Percentiles rank a stretch among this genome's conserved stretches.
Evolutionary conservation across 1,140 invertebrate species (phyloP).

Genomic region (Proales similis): DNA sequence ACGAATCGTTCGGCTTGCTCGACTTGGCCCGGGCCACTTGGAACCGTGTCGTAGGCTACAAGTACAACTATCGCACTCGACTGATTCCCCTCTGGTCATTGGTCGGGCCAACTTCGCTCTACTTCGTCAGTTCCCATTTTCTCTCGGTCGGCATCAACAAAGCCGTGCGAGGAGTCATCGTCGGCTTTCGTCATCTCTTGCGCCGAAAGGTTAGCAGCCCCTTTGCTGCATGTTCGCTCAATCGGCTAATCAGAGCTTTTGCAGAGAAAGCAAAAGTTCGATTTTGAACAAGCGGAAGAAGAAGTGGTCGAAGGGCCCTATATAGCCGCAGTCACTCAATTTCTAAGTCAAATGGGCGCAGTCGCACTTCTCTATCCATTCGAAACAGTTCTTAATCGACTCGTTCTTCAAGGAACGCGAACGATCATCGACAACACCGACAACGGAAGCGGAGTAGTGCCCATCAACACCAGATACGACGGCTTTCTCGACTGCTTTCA

Average conservation of each 20-base stretch:
- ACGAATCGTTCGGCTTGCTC: constrained; percentile 19
- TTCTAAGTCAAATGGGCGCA: constrained; percentile 2
- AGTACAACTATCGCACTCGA: constrained; percentile 32
- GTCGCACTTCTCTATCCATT: constrained; percentile 16
- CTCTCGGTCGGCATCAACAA: constrained; percentile 21
- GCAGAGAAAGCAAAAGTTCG: constrained; percentile 7
- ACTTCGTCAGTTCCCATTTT: constrained; percentile 32
- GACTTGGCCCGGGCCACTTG: constrained; percentile 16
- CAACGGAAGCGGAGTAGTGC: constrained; percentile 10
- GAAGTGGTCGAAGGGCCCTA: constrained; percentile 25
- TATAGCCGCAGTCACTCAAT: not conserved
- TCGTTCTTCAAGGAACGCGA: constrained; percentile 30
- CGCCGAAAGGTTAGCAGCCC: constrained; percentile 3
- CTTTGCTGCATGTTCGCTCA: not conserved
- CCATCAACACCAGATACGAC: constrained; percentile 34
- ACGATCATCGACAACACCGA: constrained; percentile 36
- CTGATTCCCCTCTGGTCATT: constrained; percentile 30
- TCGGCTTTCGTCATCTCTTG: not conserved
- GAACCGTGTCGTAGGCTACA: constrained; percentile 29
- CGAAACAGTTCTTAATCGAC: constrained; percentile 32
- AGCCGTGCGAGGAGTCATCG: not conserved
- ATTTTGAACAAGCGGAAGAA: constrained; percentile 12
- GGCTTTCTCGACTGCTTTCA: constrained; percentile 37
- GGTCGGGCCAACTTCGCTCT: constrained; percentile 6
- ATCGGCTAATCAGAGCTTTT: not conserved